Base-by-base conservation (phyloP, 2,113 vertebrate genomes). In the Sardina pilchardus region DNA sequence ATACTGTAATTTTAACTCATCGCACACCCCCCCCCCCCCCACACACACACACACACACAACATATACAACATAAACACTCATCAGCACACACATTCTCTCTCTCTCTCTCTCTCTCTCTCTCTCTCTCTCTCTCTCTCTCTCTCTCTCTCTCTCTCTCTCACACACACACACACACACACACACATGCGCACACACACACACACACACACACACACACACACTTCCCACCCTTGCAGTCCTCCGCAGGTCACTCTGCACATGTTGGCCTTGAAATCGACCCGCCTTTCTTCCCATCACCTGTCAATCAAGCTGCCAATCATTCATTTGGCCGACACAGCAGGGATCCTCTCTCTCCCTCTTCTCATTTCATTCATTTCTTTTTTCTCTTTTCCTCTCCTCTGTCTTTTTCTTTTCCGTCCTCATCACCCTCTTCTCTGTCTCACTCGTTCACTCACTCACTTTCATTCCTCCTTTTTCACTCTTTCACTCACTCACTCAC, bases 181-280 rank as follows among this genome's bases (percentile, higher is more conserved):
- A n/a, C 19, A 67, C 19, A 67, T 19, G 24, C 56, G 24, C 56
- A 21, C 59, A 63, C 59, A 63, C 59, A 63, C 59, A n/a, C 21
- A n/a, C 21, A n/a, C 59, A 63, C 59, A 91, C 93, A 91, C 92
- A 56, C 21, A 53, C 86, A 90, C 92, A 88, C 83, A 42, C 86
- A 86, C 92, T 93, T 93, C 89, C 92, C 90, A 88, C 34, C 17
- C 88, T 89, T 91, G 9, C 87, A 89, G 53, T 91, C 90, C 93
- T 90, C 91, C 83, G 88, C 83, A 89, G 91, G 90, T 94, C 93
- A 90, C 91, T 94, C 88, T 88, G 85, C 89, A 92, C 89, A 90
- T 80, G 89, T 87, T 91, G 45, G 75, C 83, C 84, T 89, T 81
- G 83, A 84, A 78, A 78, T 93, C 89, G 91, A 86, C 93, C 81